Percentiles rank a stretch among this genome's conserved stretches.
phyloP scores from a whole-genome alignment of 2,113 vertebrate species.

The Gavia stellata region DNA sequence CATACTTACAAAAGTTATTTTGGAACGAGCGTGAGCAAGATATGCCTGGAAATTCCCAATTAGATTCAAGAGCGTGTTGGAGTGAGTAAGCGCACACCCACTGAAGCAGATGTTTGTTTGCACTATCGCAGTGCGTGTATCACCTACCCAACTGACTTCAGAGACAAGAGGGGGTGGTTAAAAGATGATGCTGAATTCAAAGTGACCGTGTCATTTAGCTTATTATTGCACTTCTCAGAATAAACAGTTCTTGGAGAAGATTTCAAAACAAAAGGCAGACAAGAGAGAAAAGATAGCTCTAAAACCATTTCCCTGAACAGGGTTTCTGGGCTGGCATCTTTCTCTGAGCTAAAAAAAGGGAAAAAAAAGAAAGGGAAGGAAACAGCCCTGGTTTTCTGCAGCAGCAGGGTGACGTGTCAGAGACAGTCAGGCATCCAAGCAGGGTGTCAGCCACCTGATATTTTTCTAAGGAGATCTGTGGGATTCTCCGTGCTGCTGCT shows the following conservation, averaged over 20 bases:
- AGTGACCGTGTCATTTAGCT: neutral
- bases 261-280: neutral
- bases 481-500: neutral
- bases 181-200: neutral
- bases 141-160: neutral
- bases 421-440: too few relatives aligned
- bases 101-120: slow-evolving; percentile 67
- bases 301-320: neutral
- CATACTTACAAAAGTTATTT: slow-evolving; percentile 64
- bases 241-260: neutral
- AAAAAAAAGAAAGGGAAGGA: too few relatives aligned
- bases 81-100: slow-evolving; percentile 53
- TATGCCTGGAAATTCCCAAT: slow-evolving; percentile 68
- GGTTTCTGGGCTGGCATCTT: neutral
- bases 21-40: slow-evolving; percentile 47
- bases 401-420: neutral
- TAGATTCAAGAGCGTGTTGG: slow-evolving; percentile 42
- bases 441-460: neutral
- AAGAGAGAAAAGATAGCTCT: neutral
- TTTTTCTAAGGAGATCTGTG: neutral
- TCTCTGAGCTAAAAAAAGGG: neutral
- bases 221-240: neutral
- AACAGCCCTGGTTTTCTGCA: neutral
- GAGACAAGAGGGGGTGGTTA: neutral
- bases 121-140: neutral